Conservation (phyloP, 2,888 invertebrate genomes). For the Therioaphis trifolii region DNA sequence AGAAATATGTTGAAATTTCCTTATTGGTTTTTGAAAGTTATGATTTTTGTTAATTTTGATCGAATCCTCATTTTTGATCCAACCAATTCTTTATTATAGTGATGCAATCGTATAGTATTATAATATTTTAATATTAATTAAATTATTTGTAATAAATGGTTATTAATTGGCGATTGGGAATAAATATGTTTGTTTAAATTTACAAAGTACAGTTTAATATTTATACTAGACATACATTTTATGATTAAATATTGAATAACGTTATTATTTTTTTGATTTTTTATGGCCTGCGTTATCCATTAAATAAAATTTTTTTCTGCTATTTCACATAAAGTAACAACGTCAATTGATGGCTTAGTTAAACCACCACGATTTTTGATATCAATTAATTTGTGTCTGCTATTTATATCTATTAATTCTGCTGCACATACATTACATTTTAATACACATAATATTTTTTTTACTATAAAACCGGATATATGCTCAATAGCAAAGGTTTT, state of each 20-base stretch:
- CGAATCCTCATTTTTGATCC: slow-evolving; percentile 3
- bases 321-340: slow-evolving; percentile 1
- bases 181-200: slow-evolving; percentile 7
- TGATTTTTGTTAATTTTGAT: not conserved
- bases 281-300: slow-evolving; percentile 3
- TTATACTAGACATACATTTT: no score
- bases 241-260: no score
- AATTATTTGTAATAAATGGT: slow-evolving; percentile 6
- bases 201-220: no score
- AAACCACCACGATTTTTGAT: slow-evolving; percentile 6
- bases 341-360: slow-evolving; percentile 8
- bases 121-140: slow-evolving; percentile 11
- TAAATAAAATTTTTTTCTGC: slow-evolving; percentile 5
- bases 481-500: slow-evolving; percentile 14
- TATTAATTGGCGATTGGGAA: slow-evolving; percentile 2
- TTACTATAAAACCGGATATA: not conserved
- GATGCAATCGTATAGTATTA: not conserved
- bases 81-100: slow-evolving; percentile 3
- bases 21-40: slow-evolving; percentile 1
- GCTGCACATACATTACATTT: slow-evolving; percentile 3
- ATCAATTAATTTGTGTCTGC: slow-evolving; percentile 15
- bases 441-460: slow-evolving; percentile 12
- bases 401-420: slow-evolving; percentile 3
- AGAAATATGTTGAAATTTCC: not conserved
- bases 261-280: not conserved